These are phyloP conservation scores for Hylaea fasciaria DNA, from an alignment of 2,888 invertebrate species.

Conservation along the genomic window DNA sequence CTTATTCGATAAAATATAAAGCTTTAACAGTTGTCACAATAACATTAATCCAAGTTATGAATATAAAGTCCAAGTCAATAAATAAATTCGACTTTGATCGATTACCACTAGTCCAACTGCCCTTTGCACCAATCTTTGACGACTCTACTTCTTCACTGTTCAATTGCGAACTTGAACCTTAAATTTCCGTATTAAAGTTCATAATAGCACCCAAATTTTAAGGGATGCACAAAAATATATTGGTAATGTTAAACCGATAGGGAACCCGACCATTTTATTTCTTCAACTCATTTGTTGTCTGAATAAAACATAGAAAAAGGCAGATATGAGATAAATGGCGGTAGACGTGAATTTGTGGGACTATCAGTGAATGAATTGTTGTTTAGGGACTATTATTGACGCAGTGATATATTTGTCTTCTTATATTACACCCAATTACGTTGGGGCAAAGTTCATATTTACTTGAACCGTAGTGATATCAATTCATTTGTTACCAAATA, in stretches of 20 bases:
- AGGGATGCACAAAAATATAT: neutral
- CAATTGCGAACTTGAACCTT: neutral
- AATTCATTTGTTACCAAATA: no score
- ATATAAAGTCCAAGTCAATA: slow-evolving; percentile 38
- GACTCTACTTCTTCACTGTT: slow-evolving; percentile 1
- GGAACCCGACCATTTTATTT: slow-evolving; percentile 36
- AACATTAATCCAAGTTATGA: slow-evolving; percentile 22
- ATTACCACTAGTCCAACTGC: slow-evolving; percentile 37
- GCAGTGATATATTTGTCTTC: slow-evolving; percentile 18
- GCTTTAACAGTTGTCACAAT: slow-evolving; percentile 22
- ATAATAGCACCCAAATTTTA: neutral
- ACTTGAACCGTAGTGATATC: no score
- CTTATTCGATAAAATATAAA: no score
- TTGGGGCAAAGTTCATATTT: neutral
- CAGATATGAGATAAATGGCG: slow-evolving; percentile 38
- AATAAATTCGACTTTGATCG: slow-evolving; percentile 47
- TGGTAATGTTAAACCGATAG: slow-evolving; percentile 24
- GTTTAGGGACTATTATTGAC: slow-evolving; percentile 28
- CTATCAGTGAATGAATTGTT: slow-evolving; percentile 34
- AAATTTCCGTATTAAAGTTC: neutral
- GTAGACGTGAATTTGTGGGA: slow-evolving; percentile 30
- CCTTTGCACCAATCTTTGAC: slow-evolving; percentile 26
- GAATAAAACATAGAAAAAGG: slow-evolving; percentile 43
- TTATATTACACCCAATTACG: neutral
- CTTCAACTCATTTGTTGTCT: slow-evolving; percentile 38